These are phyloP conservation scores for Zaprionus lachaisei DNA, from an alignment of 1,140 invertebrate species.

Conservation along the genomic window DNA sequence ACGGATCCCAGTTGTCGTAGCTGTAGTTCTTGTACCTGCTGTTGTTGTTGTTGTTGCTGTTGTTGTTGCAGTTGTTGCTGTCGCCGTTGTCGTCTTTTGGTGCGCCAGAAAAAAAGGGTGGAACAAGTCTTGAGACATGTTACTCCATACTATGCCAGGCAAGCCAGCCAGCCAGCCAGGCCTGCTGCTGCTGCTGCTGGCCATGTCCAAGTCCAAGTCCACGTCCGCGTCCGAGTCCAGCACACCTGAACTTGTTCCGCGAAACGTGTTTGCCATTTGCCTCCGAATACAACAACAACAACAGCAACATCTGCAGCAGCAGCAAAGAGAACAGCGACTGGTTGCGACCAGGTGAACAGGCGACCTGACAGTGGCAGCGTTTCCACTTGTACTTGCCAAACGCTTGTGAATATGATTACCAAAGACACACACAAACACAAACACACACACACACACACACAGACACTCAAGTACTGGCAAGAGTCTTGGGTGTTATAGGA, in stretches of 20 bases:
- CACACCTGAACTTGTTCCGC: conserved; percentile 77
- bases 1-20: conserved; percentile 47
- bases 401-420: conserved; percentile 59
- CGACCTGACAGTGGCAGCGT: conserved; percentile 46
- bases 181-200: conserved; percentile 28
- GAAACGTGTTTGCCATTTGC: conserved; percentile 75
- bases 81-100: conserved; percentile 27
- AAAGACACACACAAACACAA: conserved; percentile 34
- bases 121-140: conserved; percentile 79
- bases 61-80: conserved; percentile 25
- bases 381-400: conserved; percentile 51
- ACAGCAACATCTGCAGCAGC: conserved; percentile 10
- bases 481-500: conserved; percentile 1
- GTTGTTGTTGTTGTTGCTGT: conserved; percentile 7
- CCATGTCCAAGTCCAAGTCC: conserved; percentile 41
- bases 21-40: conserved; percentile 12
- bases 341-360: conserved; percentile 62
- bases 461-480: neutral
- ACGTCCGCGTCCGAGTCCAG: conserved; percentile 23
- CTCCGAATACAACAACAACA: conserved; percentile 48
- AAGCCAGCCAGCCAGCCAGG: conserved; percentile 5
- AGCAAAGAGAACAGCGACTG: conserved; percentile 36
- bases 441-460: conserved; percentile 28
- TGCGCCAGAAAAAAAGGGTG: conserved; percentile 64
- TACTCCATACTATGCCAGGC: conserved; percentile 59